Base-by-base conservation (phyloP, 2,888 invertebrate genomes). In the Monoplex corrugatus region DNA sequence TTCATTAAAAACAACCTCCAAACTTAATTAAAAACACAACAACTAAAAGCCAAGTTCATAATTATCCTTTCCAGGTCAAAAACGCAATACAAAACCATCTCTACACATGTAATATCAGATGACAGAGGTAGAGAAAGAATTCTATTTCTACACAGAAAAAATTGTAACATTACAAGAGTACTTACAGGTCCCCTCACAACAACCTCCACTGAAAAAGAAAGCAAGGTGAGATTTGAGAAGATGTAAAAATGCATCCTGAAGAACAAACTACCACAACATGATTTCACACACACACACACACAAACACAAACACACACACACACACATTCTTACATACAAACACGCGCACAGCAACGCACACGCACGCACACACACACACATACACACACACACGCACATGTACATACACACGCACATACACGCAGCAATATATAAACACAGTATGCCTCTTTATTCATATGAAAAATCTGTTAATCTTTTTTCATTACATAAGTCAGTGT, bases 171-270 rank as follows among this genome's bases (percentile, higher is more conserved):
- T 13, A 45, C 84, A 84, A 45, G 45, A 45, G 2, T 63, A 50
- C 92, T 92, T 92, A 95, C 95, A 82, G 93, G 92, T 44, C 99
- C 99, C 94, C 97, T 97, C 0, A 99, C 97, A 40, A 98, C 98
- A 19, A 99, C 98, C 96, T 99, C 97, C 90, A 98, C 98, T 98
- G 96, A 97, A 97, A 91, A 92, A 91, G 93, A 89, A 68, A 83
- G 83, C 32, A 82, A 84, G 57, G 40, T 23, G 2, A 75, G n/a
- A 57, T 50, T 8, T 50, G 50, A 13, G 2, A 13, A 57, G 16
- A 1, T 23, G 23, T 23, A 57, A 13, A 57, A 13, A 57, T 23
- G 23, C 57, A 57, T 23, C 13, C 57, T 50, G 10, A 50, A 50
- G 50, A 50, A 13, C n/a, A n/a, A n/a, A n/a, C n/a, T n/a, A 19